Conservation (phyloP, 2,888 invertebrate genomes). For the Acanthococcus lagerstroemiae region DNA sequence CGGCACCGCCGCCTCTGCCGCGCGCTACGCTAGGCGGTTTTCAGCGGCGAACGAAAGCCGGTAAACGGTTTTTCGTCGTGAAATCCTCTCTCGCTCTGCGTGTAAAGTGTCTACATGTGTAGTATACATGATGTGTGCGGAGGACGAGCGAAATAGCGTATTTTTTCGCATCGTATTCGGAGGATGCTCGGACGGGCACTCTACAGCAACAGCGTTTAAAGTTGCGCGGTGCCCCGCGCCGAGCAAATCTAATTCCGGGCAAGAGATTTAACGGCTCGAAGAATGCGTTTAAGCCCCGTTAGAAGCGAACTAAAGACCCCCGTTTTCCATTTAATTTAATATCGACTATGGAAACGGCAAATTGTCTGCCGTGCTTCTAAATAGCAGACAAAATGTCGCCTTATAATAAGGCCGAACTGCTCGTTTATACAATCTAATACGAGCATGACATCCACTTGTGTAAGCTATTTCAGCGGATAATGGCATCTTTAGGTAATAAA, state of each 20-base stretch:
- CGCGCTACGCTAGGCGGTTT: no score
- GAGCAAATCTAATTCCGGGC: constrained; percentile 18
- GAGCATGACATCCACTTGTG: constrained; percentile 27
- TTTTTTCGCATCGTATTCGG: no score
- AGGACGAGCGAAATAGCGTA: no score
- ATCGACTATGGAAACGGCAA: constrained; percentile 9
- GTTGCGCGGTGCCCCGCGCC: no score
- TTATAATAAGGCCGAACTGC: constrained; percentile 20
- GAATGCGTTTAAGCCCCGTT: constrained; percentile 19
- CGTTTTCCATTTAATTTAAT: constrained; percentile 26
- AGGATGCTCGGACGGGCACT: no score
- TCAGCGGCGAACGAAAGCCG: no score
- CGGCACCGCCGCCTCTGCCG: no score
- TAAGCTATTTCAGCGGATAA: constrained; percentile 18
- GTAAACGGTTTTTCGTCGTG: no score
- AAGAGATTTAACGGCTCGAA: constrained; percentile 18
- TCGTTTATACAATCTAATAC: constrained; percentile 20
- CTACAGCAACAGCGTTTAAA: no score
- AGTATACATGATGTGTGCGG: no score
- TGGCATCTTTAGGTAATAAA: constrained; percentile 9
- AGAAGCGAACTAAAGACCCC: constrained; percentile 18
- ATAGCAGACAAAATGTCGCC: constrained; percentile 22
- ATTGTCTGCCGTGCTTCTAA: constrained; percentile 11
- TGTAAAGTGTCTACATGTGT: no score
- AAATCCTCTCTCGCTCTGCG: no score